Conservation (phyloP, 2,888 invertebrate species). For the Caenorhabditis sinica region DNA sequence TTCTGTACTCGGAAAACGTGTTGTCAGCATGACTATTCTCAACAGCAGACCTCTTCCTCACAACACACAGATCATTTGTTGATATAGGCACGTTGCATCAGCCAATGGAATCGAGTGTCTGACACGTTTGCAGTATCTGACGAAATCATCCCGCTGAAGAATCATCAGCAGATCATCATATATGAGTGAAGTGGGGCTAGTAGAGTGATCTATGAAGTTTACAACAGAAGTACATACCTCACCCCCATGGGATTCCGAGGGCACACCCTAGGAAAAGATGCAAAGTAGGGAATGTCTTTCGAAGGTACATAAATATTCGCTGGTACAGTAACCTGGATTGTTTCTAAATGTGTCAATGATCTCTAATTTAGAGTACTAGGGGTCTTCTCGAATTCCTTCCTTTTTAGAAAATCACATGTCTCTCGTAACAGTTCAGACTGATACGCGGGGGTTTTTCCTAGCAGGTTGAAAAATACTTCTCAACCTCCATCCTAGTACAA, state of each 20-base stretch:
- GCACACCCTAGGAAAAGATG: neutral
- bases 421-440: too few species aligned
- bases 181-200: neutral
- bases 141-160: constrained; percentile 48
- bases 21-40: constrained; percentile 39
- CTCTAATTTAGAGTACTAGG: too few species aligned
- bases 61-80: constrained; percentile 63
- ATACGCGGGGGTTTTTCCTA: too few species aligned
- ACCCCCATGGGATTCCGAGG: constrained; percentile 20
- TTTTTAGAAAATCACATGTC: too few species aligned
- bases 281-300: too few species aligned
- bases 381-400: too few species aligned
- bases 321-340: too few species aligned
- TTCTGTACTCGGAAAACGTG: constrained; percentile 29
- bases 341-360: too few species aligned
- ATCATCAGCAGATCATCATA: constrained; percentile 46
- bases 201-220: constrained; percentile 53
- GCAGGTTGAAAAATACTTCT: neutral
- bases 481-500: neutral
- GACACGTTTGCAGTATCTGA: constrained; percentile 64
- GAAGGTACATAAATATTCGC: too few species aligned
- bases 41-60: neutral
- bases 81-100: constrained; percentile 62
- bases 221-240: constrained; percentile 26
- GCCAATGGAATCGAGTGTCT: constrained; percentile 50